Conservation (phyloP, 2,797 vertebrate genomes). For the Cheracebus regulus region DNA sequence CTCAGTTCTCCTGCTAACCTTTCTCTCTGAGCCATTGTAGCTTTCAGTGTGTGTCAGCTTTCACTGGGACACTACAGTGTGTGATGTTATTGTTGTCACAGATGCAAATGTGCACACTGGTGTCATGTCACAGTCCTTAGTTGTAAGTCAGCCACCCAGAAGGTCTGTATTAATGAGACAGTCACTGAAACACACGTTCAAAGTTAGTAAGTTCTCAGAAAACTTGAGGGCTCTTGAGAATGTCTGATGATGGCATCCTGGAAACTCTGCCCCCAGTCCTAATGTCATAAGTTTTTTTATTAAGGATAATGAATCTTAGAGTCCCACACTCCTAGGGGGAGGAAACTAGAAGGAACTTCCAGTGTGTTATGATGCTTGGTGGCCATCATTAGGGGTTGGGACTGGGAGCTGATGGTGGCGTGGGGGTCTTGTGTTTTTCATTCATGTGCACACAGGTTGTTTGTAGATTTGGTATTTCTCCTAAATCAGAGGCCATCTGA, state of each 20-base stretch:
- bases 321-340: not conserved
- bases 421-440: not conserved
- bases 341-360: too few species aligned
- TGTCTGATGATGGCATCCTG: not conserved
- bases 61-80: rapidly evolving
- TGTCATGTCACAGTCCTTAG: not conserved
- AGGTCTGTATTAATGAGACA: not conserved
- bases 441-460: not conserved
- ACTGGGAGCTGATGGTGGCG: rapidly evolving
- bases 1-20: rapidly evolving
- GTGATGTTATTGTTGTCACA: not conserved
- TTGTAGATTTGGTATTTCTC: not conserved
- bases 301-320: not conserved
- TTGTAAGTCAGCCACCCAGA: not conserved
- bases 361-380: not conserved
- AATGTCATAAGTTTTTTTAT: not conserved
- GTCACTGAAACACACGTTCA: not conserved
- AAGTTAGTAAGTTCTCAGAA: not conserved
- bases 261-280: not conserved
- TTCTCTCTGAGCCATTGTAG: not conserved
- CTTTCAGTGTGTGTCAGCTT: not conserved
- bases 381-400: not conserved
- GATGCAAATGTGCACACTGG: not conserved
- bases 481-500: not conserved
- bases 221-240: not conserved